Evolutionary conservation across 2,888 invertebrate species (phyloP).

Genomic region (Cremastinae sp.): DNA sequence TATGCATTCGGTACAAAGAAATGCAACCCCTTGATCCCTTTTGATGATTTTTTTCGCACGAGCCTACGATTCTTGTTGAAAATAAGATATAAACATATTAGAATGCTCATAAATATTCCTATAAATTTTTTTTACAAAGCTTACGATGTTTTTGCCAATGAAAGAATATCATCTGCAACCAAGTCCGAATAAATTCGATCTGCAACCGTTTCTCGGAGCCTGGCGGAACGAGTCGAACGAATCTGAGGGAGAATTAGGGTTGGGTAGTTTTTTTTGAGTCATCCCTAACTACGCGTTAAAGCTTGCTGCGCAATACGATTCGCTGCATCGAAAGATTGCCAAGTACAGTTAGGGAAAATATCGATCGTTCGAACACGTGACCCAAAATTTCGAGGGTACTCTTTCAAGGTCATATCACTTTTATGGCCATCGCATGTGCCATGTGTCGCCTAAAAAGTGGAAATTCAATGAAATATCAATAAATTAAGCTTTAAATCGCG

Average conservation of each 20-base stretch:
- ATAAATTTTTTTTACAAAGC: background rate
- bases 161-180: too few species aligned
- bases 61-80: background rate
- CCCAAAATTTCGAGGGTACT: constrained; percentile 1
- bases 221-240: constrained; percentile 23
- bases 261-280: constrained; percentile 36
- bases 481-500: background rate
- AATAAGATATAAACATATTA: too few species aligned
- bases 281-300: constrained; percentile 48
- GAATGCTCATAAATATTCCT: too few species aligned
- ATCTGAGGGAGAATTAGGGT: constrained; percentile 26
- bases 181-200: too few species aligned
- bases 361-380: constrained; percentile 46
- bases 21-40: background rate
- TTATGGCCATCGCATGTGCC: background rate
- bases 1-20: too few species aligned
- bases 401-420: constrained; percentile 27
- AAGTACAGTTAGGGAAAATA: constrained; percentile 36
- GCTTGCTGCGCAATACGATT: constrained; percentile 43
- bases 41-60: background rate
- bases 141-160: too few species aligned
- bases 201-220: too few species aligned
- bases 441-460: background rate
- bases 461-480: background rate
- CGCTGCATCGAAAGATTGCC: constrained; percentile 29